Percentiles rank a stretch among this genome's conserved stretches.
Evolutionary conservation across 2,797 vertebrate species (phyloP).

Genomic region (Sebastes cheni): DNA sequence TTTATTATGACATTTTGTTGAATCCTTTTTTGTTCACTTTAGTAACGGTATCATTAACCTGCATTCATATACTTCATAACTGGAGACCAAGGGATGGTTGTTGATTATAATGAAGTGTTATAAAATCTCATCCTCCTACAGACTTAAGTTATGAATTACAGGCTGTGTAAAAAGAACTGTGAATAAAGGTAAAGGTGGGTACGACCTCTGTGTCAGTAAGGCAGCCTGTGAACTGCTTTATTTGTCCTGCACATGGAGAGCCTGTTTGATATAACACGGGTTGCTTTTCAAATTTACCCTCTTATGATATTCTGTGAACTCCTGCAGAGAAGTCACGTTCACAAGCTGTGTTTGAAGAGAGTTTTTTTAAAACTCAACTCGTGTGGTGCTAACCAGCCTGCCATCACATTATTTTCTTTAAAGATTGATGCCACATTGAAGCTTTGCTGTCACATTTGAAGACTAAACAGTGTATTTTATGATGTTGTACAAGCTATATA

Average conservation of each 20-base stretch:
- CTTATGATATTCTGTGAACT: background rate
- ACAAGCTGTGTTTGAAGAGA: background rate
- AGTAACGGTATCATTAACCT: background rate
- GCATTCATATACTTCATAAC: background rate
- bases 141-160: background rate
- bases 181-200: constrained; percentile 26
- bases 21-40: background rate
- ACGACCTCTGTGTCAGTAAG: constrained; percentile 10
- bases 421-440: background rate
- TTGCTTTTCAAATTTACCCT: constrained; percentile 3
- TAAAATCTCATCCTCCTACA: background rate
- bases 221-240: constrained; percentile 10
- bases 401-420: background rate
- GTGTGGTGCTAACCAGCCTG: background rate
- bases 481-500: background rate
- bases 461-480: background rate
- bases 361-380: background rate
- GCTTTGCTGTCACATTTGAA: background rate
- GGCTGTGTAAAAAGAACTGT: background rate
- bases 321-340: constrained; percentile 3
- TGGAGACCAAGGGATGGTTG: background rate
- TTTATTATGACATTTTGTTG: background rate
- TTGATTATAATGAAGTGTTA: background rate
- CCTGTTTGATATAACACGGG: background rate
- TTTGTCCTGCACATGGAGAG: constrained; percentile 11